Conservation (phyloP, 2,113 vertebrate genomes). For the Xenotilapia caudafasciata region DNA sequence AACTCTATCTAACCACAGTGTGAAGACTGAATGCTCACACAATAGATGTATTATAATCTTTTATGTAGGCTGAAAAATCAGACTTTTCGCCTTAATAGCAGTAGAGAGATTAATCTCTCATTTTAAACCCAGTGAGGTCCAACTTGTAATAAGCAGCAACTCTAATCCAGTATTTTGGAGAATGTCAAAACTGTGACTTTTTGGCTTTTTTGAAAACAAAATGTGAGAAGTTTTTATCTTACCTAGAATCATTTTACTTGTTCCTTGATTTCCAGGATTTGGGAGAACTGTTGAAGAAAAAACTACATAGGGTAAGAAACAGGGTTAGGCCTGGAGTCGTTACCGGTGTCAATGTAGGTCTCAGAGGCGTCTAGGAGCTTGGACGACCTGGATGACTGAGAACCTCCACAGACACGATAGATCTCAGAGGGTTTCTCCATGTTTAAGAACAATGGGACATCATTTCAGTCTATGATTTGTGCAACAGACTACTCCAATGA, state of each 20-base stretch:
- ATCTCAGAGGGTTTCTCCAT: not conserved
- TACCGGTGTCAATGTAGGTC: fast-evolving
- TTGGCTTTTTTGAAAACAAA: not conserved
- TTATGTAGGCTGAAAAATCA: not conserved
- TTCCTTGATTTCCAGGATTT: fast-evolving
- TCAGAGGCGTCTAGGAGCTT: not conserved
- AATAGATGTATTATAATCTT: not conserved
- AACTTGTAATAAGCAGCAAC: not conserved
- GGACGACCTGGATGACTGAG: not conserved
- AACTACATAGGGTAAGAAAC: not conserved
- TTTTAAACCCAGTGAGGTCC: not conserved
- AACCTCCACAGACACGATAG: too few species aligned
- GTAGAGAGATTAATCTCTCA: not conserved
- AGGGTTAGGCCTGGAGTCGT: not conserved
- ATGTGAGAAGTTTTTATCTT: not conserved
- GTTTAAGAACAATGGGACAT: not conserved
- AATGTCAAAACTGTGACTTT: not conserved
- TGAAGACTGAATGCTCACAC: not conserved
- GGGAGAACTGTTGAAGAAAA: not conserved
- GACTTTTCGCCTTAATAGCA: not conserved
- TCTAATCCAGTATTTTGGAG: not conserved
- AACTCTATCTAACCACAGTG: not conserved
- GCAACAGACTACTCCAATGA: not conserved
- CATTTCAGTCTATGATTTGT: not conserved
- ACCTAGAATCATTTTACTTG: fast-evolving